phyloP scores from a whole-genome alignment of 2,797 vertebrate genomes.

The Pseudomugil tenellus region DNA sequence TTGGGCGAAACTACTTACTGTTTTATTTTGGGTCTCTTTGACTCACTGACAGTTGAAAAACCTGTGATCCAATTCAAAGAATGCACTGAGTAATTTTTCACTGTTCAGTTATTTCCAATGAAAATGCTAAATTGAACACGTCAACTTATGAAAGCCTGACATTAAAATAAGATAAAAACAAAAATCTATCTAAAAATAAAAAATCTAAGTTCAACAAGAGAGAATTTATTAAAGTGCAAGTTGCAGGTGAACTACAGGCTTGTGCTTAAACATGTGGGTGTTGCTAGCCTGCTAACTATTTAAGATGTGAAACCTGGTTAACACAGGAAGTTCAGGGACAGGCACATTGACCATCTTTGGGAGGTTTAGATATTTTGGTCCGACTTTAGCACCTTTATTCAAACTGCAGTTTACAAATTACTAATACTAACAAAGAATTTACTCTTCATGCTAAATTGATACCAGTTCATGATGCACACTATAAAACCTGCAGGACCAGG shows the following conservation, averaged over 20 bases:
- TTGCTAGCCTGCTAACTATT: not conserved
- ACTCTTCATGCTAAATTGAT: not conserved
- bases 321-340: conserved; percentile 56
- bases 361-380: not conserved
- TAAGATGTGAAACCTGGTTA: conserved; percentile 52
- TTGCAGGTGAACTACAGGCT: not conserved
- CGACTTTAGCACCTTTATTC: not conserved
- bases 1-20: not conserved
- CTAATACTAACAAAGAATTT: not conserved
- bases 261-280: conserved; percentile 44
- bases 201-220: conserved; percentile 10
- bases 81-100: not conserved
- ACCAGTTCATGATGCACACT: conserved; percentile 2
- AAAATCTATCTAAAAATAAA: conserved; percentile 22
- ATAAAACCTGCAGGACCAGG: conserved; percentile 53
- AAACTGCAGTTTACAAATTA: not conserved
- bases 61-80: not conserved
- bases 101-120: not conserved
- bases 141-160: no score
- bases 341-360: conserved; percentile 31
- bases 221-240: conserved; percentile 5
- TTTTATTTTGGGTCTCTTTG: not conserved
- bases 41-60: not conserved
- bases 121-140: conserved; percentile 20
- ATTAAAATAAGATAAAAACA: no score